Base-by-base conservation (phyloP, 2,888 invertebrate species). In the Trissoscelio sp. region DNA sequence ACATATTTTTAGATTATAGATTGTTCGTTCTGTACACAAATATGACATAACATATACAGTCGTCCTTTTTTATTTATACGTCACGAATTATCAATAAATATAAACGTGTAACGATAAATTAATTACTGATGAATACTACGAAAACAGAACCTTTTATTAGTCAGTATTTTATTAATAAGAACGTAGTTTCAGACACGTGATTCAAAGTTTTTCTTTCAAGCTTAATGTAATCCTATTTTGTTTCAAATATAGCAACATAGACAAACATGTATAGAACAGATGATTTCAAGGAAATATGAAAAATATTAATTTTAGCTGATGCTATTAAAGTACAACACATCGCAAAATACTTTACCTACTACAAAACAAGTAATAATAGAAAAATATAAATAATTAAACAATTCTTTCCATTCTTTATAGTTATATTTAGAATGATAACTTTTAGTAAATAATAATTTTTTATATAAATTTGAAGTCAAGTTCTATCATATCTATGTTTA, bases 171-270 rank as follows among this genome's bases (percentile, higher is more conserved):
- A 67, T 53, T 67, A 53, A 67, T 53, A 53, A n/a, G 28, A 16
- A 28, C 16, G 3, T 53, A 67, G 42, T 55, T 53, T 4, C 14
- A 66, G 31, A 67, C 67, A 67, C 67, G 67, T 67, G 67, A 67
- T 37, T 20, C 46, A 62, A 62, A 62, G 46, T 53, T 53, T 53
- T 24, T 18, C 67, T 28, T 67, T 67, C 12, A 3, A 55, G 55
- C 55, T 67, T 67, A 53, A 67, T 28, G 42, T 42, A 53, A 67
- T 67, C 64, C 22, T 66, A 51, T 51, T 66, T 66, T 37, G 51
- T 24, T 66, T 66, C 16, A 51, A 66, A 66, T 66, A 66, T 34
- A 66, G 64, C 14, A 66, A 34, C 51, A 34, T 12, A 20, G 24
- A 48, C 34, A 34, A 20, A 20, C 48, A 34, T 12, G 34, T 37